Base-by-base conservation (phyloP, 2,888 invertebrate species). In the Eupithecia centaureata region DNA sequence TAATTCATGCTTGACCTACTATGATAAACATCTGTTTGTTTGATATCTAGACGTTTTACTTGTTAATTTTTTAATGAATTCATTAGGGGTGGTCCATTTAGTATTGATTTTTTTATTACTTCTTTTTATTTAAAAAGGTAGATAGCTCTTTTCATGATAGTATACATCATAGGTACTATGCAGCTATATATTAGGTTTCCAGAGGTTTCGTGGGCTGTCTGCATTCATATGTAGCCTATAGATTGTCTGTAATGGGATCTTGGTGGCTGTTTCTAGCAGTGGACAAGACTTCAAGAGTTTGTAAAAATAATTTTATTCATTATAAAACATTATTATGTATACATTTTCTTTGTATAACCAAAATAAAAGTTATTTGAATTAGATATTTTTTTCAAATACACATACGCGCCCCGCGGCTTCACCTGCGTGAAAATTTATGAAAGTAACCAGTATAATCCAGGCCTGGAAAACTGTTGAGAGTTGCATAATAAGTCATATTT, bases 331-430 rank as follows among this genome's bases (percentile, higher is more conserved):
- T 82, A 82, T 79, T 83, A 86, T 86, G 85, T 86, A 89, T 88
- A 89, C 86, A 90, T 87, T 85, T 52, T 88, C 88, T 90, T 91
- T 91, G 90, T 90, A 89, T 91, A 88, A 87, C 89, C 87, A 89
- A 91, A 91, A 91, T 90, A 89, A 91, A 91, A 90, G 89, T 91
- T 91, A 91, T 91, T 80, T 91, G 88, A 89, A 47, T 22, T 47
- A 47, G 22, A 13, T 18, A 22, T 47, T 18, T 47, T 12, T 47
- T 47, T 42, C 5, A 35, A 1, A 1, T n/a, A n/a, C n/a, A n/a
- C n/a, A n/a, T n/a, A n/a, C n/a, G n/a, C n/a, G n/a, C n/a, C n/a
- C n/a, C n/a, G n/a, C n/a, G n/a, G n/a, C n/a, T n/a, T n/a, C n/a
- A n/a, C n/a, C n/a, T n/a, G n/a, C n/a, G n/a, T n/a, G n/a, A n/a